Conservation (phyloP, 35 echinoderm and acorn worm species). For the Nesometra sesokonis region DNA sequence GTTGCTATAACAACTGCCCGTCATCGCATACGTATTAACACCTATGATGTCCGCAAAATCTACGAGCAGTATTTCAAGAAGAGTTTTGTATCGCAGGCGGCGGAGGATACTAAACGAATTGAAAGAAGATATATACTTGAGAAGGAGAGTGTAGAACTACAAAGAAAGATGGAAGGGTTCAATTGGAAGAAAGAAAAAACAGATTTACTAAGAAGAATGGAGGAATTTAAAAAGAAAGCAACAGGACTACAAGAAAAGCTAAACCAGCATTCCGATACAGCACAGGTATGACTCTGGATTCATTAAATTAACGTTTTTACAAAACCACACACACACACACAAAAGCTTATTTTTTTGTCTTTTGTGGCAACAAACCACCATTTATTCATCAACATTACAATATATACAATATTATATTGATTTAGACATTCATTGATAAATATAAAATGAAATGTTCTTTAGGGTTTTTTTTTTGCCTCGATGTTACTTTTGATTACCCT, state of each 20-base stretch:
- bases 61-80: neutral
- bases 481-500: no score
- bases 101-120: slow-evolving; percentile 36
- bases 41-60: neutral
- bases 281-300: no score
- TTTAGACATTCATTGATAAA: no score
- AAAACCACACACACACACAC: no score
- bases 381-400: no score
- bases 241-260: slow-evolving; percentile 26
- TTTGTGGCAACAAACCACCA: no score
- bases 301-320: no score
- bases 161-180: slow-evolving; percentile 60
- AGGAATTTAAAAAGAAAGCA: slow-evolving; percentile 54
- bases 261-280: neutral
- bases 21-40: neutral
- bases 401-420: no score
- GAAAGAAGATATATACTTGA: slow-evolving; percentile 27
- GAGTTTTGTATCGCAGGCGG: slow-evolving; percentile 19
- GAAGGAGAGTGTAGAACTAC: slow-evolving; percentile 38
- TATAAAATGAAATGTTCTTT: no score
- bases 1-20: neutral
- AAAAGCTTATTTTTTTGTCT: no score
- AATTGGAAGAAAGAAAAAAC: slow-evolving; percentile 57
- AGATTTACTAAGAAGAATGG: slow-evolving; percentile 36
- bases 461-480: no score